Base-by-base conservation (phyloP, 30 jellyfish, hydroid and myxozoan genomes). In the Euphysa ruthae region DNA sequence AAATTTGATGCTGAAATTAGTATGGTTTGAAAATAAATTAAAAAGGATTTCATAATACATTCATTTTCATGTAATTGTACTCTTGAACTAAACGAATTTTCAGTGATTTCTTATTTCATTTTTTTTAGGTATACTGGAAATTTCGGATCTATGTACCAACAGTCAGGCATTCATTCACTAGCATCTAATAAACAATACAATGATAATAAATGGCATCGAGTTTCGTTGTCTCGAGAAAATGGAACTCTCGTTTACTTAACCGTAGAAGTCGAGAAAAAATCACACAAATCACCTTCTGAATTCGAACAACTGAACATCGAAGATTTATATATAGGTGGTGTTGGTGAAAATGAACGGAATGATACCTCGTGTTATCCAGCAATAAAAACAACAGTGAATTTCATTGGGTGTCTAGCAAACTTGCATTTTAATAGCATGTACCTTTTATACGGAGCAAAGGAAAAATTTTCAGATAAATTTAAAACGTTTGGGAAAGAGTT, bases 91-190 rank as follows among this genome's bases (percentile, higher is more conserved):
- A n/a, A n/a, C n/a, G n/a, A n/a, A n/a, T n/a, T n/a, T n/a, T n/a
- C n/a, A n/a, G n/a, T n/a, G n/a, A n/a, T n/a, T 0, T 34, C 26
- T 78, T 58, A 28, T 18, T 69, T 26, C 24, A 43, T 56, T 42
- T 43, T n/a, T 65, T 56, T 13, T 18, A 86, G 96, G 49, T 86
- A 86, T 50, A 79, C 96, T n/a, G 96, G 92, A 3, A 88, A 86
- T 72, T 75, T 86, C 26, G 96, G 96, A 14, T 86, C 96, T 26
- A 73, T 88, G 15, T 73, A 22, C 0, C 93, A 58, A 43, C 49
- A 46, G 6, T 71, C 87, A 22, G 96, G 96, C 26, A 60, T 30
- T 46, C 96, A 86, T 43, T 78, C 68, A 34, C 72, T 86, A 12
- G 54, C 69, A n/a, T 55, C 73, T 6, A 88, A 82, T 16, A 70